Evolutionary conservation across 2,797 vertebrate species (phyloP).

Genomic region (Bradypodion ventrale): DNA sequence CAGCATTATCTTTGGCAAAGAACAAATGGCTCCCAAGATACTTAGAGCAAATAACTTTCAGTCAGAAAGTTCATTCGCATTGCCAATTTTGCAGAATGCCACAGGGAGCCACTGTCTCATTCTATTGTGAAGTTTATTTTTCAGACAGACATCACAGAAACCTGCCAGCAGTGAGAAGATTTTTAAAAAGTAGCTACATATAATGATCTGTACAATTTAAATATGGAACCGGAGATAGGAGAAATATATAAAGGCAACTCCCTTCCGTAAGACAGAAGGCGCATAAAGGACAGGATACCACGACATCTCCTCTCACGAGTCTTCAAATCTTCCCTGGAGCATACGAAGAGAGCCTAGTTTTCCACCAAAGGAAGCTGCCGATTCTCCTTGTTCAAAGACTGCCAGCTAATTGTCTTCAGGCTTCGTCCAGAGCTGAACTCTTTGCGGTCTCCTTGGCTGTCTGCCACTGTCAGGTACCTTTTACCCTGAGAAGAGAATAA

Average conservation of each 20-base stretch:
- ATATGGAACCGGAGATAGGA: background rate
- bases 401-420: conserved; percentile 64
- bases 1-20: background rate
- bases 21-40: background rate
- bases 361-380: conserved; percentile 68
- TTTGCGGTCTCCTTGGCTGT: conserved; percentile 67
- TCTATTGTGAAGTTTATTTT: conserved; percentile 23
- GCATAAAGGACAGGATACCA: background rate
- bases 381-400: conserved; percentile 76
- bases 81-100: background rate
- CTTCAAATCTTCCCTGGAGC: background rate
- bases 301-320: background rate
- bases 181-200: background rate
- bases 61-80: background rate
- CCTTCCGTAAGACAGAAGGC: background rate
- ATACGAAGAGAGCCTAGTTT: conserved; percentile 56
- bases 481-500: conserved; percentile 64
- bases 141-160: background rate
- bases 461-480: conserved; percentile 53
- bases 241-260: background rate
- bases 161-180: background rate
- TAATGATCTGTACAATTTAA: conserved; percentile 1
- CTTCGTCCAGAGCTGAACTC: conserved; percentile 53
- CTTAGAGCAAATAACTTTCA: background rate
- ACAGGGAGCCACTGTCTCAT: background rate